Evolutionary conservation across 1,140 invertebrate species (phyloP).

Genomic region (Penaeus vannamei): DNA sequence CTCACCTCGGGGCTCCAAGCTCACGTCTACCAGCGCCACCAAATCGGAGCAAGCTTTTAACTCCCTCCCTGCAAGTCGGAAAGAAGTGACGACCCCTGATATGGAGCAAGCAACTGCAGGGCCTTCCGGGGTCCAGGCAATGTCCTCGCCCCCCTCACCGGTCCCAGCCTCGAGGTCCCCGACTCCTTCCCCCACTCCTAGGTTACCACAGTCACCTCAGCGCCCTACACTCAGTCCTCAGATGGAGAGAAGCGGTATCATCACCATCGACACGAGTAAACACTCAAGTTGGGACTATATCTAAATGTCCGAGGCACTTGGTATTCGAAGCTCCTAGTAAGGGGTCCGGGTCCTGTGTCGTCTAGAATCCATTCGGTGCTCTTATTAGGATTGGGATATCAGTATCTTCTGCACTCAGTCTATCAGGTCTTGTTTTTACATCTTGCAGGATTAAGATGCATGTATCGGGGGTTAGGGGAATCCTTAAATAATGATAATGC

Average conservation of each 20-base stretch:
- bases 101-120: background rate
- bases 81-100: background rate
- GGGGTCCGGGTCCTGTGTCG: no score
- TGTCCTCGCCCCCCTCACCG: background rate
- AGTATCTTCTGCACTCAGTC: no score
- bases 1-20: conserved; percentile 48
- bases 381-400: no score
- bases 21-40: background rate
- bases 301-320: background rate
- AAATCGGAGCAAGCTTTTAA: background rate
- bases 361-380: no score
- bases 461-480: no score
- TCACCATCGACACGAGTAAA: background rate
- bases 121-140: background rate
- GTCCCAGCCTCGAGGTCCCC: background rate
- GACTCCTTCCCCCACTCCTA: background rate
- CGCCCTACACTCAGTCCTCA: background rate
- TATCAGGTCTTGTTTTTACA: no score
- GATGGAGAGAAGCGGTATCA: conserved; percentile 12
- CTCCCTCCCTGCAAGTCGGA: background rate
- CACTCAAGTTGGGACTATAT: conserved; percentile 35
- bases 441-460: no score
- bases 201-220: background rate
- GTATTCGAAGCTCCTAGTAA: background rate
- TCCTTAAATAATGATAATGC: no score